Base-by-base conservation (phyloP, 1,140 invertebrate genomes). In the Diuraphis noxia region DNA sequence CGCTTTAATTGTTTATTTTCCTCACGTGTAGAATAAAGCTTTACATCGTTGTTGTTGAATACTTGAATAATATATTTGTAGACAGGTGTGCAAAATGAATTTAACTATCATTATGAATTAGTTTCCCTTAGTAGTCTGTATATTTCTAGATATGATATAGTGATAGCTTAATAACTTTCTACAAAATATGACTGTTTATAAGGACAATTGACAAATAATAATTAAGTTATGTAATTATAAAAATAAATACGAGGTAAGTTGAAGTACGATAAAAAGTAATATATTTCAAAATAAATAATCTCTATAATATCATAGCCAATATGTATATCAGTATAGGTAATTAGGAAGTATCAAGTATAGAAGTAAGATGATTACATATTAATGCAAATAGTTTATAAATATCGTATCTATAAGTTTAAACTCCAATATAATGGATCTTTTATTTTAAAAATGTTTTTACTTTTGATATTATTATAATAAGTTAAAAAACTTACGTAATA, bases 1-100 rank as follows among this genome's bases (percentile, higher is more conserved):
- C 19, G 34, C 34, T 38, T 87, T 87, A 87, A 87, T 56, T 87
- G 85, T 56, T 87, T 87, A 87, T 87, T 87, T 87, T 56, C 49
- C 49, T 87, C 85, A 87, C 49, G 36, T 87, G 36, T 56, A 87
- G 25, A 25, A 40, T 56, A 87, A 34, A 23, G 49, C 23, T 46
- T 30, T 30, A 40, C 36, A 38, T 56, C 49, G 23, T 87, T 49
- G 43, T 49, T 87, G 49, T 30, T 30, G 36, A 87, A 87, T 40
- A 25, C 49, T 38, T 38, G 23, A 56, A 87, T 56, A 38, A 56
- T 87, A 36, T 56, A 87, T 87, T 87, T 40, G n/a, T 46, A 40
- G 85, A 38, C 46, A 30, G 46, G 34, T 52, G 34, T 38, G 43
- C 23, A 9, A 56, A 56, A 56, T 23, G 49, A 56, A 46, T 85